Evolutionary conservation across 2,113 vertebrate genomes (phyloP).

Genomic region (Pangasianodon gigas): DNA sequence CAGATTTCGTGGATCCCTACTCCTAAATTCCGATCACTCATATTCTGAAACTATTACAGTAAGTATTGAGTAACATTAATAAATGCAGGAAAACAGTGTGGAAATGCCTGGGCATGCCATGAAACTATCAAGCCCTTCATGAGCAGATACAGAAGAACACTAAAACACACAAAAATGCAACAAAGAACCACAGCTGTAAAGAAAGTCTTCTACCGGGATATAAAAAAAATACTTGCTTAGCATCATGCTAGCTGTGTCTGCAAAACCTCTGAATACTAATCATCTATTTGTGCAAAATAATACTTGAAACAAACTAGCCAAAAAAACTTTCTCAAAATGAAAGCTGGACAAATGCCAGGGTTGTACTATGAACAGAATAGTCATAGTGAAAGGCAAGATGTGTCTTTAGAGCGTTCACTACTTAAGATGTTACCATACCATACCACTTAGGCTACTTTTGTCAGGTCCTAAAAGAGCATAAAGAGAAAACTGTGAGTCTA

Average conservation of each 20-base stretch:
- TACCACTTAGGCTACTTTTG: conserved; percentile 33
- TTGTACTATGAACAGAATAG: background rate
- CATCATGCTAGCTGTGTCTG: background rate
- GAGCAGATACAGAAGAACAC: background rate
- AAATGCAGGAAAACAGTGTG: background rate
- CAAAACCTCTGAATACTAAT: background rate
- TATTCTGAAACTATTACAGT: background rate
- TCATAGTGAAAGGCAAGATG: background rate
- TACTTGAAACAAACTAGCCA: background rate
- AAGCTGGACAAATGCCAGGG: background rate
- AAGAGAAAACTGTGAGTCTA: conserved; percentile 13
- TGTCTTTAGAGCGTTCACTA: background rate
- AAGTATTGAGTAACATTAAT: too few species aligned
- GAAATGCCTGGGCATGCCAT: background rate
- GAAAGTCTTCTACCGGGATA: background rate
- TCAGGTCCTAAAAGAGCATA: conserved; percentile 11
- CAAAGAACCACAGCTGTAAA: background rate
- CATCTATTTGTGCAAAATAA: background rate
- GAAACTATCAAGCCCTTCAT: background rate
- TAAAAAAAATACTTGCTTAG: background rate
- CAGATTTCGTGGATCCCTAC: background rate
- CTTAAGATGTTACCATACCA: conserved; percentile 13
- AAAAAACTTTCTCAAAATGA: background rate
- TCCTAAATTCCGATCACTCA: background rate
- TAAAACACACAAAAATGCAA: background rate